Base-by-base conservation (phyloP, 2,113 vertebrate species). In the Crotalus viridis region DNA sequence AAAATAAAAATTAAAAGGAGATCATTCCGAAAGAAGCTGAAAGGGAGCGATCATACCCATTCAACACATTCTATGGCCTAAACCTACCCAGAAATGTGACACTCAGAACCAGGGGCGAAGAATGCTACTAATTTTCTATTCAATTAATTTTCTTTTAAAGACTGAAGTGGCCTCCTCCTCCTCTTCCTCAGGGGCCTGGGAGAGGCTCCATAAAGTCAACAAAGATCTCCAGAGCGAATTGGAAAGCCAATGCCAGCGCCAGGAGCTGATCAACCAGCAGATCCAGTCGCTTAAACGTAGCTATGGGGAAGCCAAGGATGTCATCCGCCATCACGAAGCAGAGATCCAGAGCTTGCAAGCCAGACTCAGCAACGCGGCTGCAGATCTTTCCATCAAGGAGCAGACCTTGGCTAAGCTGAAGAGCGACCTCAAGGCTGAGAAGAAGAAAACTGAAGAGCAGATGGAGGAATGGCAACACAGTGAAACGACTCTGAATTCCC, bases 71-170 rank as follows among this genome's bases (percentile, higher is more conserved):
- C 96, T 93, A 0, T 97, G 98, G 96, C 97, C 97, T 95, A 96
- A 94, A 43, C 95, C 96, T 96, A 97, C 97, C 97, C 98, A 96
- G 98, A 99, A 99, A 98, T 99, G 98, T 99, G 99, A 98, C 98
- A 98, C 98, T 99, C 98, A 98, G 98, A 98, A 97, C 94, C 96
- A 96, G 96, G 95, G 96, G 96, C 94, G 97, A 96, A 97, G 98
- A 97, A 98, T 98, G 97, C 98, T 97, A 98, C 98, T 99, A 99
- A 99, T 97, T 95, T 97, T 97, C 94, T 99, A 97, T 99, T 97
- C 98, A 98, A 98, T 98, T 98, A 96, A 98, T 99, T 98, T 99
- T 97, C 74, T 99, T 99, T 98, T 81, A 19, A 99, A 99, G 99
- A 99, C 97, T 94, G 98, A 98, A 97, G 97, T 98, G 96, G 97